phyloP scores from a whole-genome alignment of 2,888 invertebrate species.

The Orthonychiurus folsomi region DNA sequence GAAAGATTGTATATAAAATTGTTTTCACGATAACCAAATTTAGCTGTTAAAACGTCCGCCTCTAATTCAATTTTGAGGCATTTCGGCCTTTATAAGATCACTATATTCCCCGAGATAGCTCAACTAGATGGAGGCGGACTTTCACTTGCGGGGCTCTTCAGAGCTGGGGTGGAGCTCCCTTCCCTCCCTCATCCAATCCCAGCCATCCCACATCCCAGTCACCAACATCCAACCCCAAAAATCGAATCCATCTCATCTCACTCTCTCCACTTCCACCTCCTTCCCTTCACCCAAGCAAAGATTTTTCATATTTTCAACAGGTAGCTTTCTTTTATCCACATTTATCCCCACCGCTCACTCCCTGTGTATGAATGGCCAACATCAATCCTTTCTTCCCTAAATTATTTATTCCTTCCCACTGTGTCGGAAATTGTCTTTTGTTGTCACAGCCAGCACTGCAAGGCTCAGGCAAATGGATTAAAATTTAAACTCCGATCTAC shows the following conservation, averaged over 20 bases:
- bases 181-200: constrained; percentile 14
- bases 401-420: neutral
- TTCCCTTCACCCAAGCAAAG: constrained; percentile 6
- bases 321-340: constrained; percentile 16
- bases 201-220: constrained; percentile 15
- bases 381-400: too few species aligned
- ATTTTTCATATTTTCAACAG: constrained; percentile 38
- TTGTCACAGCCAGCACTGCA: too few species aligned
- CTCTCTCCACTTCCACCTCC: neutral
- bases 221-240: constrained; percentile 16
- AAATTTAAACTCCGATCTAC: too few species aligned
- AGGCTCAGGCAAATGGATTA: too few species aligned
- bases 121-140: constrained; percentile 14
- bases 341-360: too few species aligned
- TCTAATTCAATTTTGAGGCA: constrained; percentile 42
- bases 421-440: too few species aligned
- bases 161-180: constrained; percentile 16
- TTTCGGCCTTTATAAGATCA: constrained; percentile 41
- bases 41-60: constrained; percentile 41
- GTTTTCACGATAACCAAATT: constrained; percentile 40
- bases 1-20: constrained; percentile 25
- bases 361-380: too few species aligned
- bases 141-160: constrained; percentile 8
- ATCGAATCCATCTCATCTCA: constrained; percentile 15
- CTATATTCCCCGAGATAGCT: constrained; percentile 14